Evolutionary conservation across 2,797 vertebrate species (phyloP), one percentile per base, ranked within the genome.

Genomic region (Dendrocincla fuliginosa): DNA sequence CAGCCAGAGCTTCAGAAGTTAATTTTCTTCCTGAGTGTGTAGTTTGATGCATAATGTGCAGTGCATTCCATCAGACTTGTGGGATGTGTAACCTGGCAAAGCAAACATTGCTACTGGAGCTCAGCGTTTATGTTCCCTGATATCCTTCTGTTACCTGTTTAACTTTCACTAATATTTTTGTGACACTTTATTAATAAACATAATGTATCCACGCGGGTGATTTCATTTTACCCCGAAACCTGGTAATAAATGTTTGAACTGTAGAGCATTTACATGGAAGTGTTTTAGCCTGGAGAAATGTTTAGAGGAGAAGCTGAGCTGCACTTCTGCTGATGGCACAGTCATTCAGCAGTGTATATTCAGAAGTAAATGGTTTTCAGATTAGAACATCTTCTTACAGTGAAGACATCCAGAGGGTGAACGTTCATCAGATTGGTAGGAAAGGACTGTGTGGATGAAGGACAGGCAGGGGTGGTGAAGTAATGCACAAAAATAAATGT

Each of bases 161-260:
- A 93, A 68, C 90, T 83, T 97, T 64, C 56, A 11, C 60, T 92
- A 86, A 92, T 84, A 70, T 87, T 92, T 92, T 89, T 75, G 75
- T 84, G 85, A 47, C 92, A 78, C 86, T 87, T 92, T 74, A 93
- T 95, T 96, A 96, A 91, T 92, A 84, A 95, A 93, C 83, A 61
- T 73, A 74, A 67, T 0, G 6, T 94, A 47, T 33, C 49, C 19
- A 4, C 81, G 78, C 46, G 2, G 16, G 47, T 88, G 87, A 96
- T 93, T 94, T 71, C 57, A 82, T 67, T 86, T 92, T 53, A 52
- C 84, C 90, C 22, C 70, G 52, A 93, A 92, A 88, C 42, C 41
- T 84, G 61, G 81, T 94, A 80, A 78, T 80, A 67, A 92, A 91
- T 87, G 73, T 55, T 81, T 35, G 76, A 67, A 47, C 79, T 56